Percentiles rank a stretch among this genome's conserved stretches.
Conservation (phyloP, 2,797 vertebrate genomes). For the Chiroxiphia lanceolata region DNA sequence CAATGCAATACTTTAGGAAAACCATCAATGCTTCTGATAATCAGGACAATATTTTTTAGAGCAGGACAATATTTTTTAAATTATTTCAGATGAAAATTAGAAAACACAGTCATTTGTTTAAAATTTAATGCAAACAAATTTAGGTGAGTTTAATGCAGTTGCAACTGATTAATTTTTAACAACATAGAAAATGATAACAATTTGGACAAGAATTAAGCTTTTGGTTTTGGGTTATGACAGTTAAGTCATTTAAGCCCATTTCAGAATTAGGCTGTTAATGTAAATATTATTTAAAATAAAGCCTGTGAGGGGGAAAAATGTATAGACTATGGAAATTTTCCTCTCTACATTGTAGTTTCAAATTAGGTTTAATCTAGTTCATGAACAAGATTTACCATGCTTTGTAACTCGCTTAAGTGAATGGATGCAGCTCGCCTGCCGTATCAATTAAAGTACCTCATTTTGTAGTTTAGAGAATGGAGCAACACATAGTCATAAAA, state of each 20-base stretch:
- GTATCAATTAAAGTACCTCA: background rate
- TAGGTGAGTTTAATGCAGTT: background rate
- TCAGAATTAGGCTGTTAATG: background rate
- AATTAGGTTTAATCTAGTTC: background rate
- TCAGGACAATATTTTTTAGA: background rate
- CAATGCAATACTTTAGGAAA: background rate
- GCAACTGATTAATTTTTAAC: background rate
- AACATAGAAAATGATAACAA: background rate
- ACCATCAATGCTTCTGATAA: background rate
- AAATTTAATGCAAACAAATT: background rate
- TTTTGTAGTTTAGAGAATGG: background rate
- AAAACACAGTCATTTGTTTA: background rate
- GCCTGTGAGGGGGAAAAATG: fast-evolving
- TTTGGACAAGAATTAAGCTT: background rate
- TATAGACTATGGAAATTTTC: background rate
- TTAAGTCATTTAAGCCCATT: background rate
- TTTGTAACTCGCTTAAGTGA: background rate
- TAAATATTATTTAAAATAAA: background rate
- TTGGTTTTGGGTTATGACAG: background rate
- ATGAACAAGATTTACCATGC: background rate
- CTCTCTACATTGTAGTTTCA: background rate
- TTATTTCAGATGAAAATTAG: background rate
- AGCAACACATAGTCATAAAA: background rate
- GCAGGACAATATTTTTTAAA: background rate
- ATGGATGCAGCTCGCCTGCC: background rate